phyloP scores from a whole-genome alignment of 92 coral and sea anemone species.

The Metridium senile region DNA sequence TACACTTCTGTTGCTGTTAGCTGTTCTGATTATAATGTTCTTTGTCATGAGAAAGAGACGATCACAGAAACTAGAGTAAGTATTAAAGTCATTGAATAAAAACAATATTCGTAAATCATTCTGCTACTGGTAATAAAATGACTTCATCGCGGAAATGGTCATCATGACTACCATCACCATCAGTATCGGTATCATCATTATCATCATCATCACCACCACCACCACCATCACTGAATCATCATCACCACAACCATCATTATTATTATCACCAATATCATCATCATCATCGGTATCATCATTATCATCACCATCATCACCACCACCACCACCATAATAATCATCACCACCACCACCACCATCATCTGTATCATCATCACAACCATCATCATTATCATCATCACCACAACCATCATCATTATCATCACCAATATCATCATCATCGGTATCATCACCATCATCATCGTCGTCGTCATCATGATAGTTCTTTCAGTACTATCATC shows the following conservation, averaged over 20 bases:
- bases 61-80: conserved; percentile 73
- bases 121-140: too few species aligned
- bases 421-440: neutral
- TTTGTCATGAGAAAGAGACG: conserved; percentile 42
- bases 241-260: neutral
- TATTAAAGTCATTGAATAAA: too few species aligned
- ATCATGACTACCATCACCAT: neutral
- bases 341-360: neutral
- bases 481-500: too few species aligned
- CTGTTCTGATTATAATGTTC: conserved; percentile 10
- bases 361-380: neutral
- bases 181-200: neutral
- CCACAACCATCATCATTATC: neutral
- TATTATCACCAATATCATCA: neutral
- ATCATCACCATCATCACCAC: neutral
- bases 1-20: neutral
- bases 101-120: neutral
- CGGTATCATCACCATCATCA: neutral
- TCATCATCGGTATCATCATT: too few species aligned
- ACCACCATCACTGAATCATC: neutral
- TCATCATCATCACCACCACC: neutral
- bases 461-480: neutral
- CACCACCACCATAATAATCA: neutral
- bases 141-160: too few species aligned
- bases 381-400: too few species aligned